These are phyloP conservation scores for Drosophila pachea DNA, from an alignment of 1,140 invertebrate species.

Conservation along the genomic window DNA sequence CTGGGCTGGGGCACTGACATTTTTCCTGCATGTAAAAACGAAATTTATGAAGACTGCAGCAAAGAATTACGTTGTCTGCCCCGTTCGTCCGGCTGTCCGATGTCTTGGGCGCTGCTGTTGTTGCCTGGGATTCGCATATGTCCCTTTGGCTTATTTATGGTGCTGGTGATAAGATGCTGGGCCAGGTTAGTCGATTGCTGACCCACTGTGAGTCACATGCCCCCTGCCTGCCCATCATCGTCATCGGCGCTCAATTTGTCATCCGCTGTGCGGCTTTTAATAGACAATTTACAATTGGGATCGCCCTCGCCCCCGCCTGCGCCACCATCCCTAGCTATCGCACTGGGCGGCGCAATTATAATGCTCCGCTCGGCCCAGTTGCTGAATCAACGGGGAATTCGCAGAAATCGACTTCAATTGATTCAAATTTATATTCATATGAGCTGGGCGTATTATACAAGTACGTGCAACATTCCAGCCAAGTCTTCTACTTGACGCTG, in stretches of 20 bases:
- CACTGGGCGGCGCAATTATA: slow-evolving; percentile 49
- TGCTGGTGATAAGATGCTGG: slow-evolving; percentile 62
- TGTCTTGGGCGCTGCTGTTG: not conserved
- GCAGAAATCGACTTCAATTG: slow-evolving; percentile 50
- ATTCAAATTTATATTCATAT: slow-evolving; percentile 62
- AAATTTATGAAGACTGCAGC: slow-evolving; percentile 75
- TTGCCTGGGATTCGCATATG: slow-evolving; percentile 16
- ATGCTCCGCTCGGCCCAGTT: slow-evolving; percentile 32
- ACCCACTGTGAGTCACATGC: slow-evolving; percentile 51
- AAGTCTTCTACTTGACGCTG: slow-evolving; percentile 7
- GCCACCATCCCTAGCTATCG: too few relatives aligned
- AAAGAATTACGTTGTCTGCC: slow-evolving; percentile 58
- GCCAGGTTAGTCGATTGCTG: slow-evolving; percentile 36
- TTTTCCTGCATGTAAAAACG: slow-evolving; percentile 50
- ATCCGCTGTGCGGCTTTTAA: slow-evolving; percentile 35
- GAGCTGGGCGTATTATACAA: slow-evolving; percentile 2
- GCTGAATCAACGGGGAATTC: slow-evolving; percentile 58
- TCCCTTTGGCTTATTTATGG: slow-evolving; percentile 63
- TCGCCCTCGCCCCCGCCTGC: not conserved
- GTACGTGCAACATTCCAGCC: slow-evolving; percentile 55
- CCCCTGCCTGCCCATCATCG: not conserved
- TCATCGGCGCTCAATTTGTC: slow-evolving; percentile 52
- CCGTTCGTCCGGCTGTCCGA: not conserved
- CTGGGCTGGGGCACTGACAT: slow-evolving; percentile 38
- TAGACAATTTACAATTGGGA: slow-evolving; percentile 36